phyloP scores from a whole-genome alignment of 2,888 invertebrate genomes.

The Cheilosia variabilis region DNA sequence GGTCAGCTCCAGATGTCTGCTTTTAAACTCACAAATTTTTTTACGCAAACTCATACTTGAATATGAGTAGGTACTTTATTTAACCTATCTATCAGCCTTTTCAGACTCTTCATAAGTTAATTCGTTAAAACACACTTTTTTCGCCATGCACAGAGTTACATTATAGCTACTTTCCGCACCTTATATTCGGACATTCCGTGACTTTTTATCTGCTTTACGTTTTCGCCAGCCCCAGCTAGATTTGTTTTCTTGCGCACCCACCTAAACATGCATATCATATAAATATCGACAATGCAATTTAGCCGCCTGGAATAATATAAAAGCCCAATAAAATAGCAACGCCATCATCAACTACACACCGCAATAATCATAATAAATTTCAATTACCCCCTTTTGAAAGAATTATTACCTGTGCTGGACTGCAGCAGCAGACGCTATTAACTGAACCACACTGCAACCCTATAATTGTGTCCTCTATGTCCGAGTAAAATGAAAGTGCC shows the following conservation, averaged over 20 bases:
- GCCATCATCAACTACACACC: conserved; percentile 65
- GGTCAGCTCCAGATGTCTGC: too few species aligned
- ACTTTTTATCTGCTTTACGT: not conserved
- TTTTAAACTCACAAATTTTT: too few species aligned
- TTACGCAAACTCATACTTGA: too few species aligned
- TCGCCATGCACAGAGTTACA: not conserved
- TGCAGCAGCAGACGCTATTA: conserved; percentile 16
- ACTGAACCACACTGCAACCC: conserved; percentile 44
- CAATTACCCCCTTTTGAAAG: conserved; percentile 80
- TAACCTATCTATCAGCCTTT: not conserved
- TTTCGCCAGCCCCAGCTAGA: not conserved
- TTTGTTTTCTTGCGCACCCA: not conserved
- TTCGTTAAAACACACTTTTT: not conserved
- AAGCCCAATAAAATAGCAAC: conserved; percentile 50
- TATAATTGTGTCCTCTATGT: conserved; percentile 21
- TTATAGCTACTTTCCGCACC: not conserved
- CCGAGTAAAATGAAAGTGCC: conserved; percentile 27
- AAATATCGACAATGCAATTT: conserved; percentile 52
- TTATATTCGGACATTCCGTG: not conserved
- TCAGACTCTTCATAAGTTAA: not conserved
- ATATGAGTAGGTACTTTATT: too few species aligned
- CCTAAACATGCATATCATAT: conserved; percentile 9
- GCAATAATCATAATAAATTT: conserved; percentile 83
- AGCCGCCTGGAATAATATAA: conserved; percentile 44
- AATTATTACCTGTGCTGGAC: conserved; percentile 69